These are phyloP conservation scores for Sarcophaga subvicina DNA, from an alignment of 2,888 invertebrate genomes.

Conservation along the genomic window DNA sequence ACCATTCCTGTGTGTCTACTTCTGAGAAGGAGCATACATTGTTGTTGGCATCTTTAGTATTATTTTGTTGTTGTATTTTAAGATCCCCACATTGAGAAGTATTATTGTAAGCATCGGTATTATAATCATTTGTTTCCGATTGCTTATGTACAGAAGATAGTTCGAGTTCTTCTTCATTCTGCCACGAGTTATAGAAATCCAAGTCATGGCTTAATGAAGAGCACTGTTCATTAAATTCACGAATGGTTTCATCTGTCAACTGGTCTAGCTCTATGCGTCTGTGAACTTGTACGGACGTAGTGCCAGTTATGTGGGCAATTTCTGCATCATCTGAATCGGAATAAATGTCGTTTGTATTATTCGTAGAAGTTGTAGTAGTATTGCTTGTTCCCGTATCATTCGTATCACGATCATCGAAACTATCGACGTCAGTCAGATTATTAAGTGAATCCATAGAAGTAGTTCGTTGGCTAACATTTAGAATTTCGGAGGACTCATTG, in stretches of 20 bases:
- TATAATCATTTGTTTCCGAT: constrained; percentile 62
- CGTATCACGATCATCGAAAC: constrained; percentile 77
- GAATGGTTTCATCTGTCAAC: constrained; percentile 78
- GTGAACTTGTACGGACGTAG: constrained; percentile 79
- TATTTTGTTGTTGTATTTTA: background rate
- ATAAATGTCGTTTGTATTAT: constrained; percentile 81
- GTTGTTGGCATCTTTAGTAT: constrained; percentile 50
- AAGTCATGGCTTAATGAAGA: constrained; percentile 79
- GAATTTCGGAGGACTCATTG: constrained; percentile 5
- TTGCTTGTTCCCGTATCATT: constrained; percentile 80
- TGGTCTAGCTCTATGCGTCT: constrained; percentile 80
- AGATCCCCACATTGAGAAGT: background rate
- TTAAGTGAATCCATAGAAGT: constrained; percentile 87
- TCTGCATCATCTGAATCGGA: constrained; percentile 88
- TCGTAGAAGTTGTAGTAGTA: constrained; percentile 31
- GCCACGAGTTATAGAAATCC: constrained; percentile 78
- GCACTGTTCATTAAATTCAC: constrained; percentile 78
- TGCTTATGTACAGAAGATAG: constrained; percentile 68
- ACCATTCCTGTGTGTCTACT: constrained; percentile 34
- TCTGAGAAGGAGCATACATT: constrained; percentile 29
- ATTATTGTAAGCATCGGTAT: constrained; percentile 25
- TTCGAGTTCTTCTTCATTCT: constrained; percentile 78
- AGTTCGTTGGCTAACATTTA: constrained; percentile 21
- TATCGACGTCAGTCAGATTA: constrained; percentile 85
- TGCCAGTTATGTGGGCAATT: constrained; percentile 82